A percentile compares a stretch with the other conserved stretches of the same genome.
Evolutionary conservation across 2,113 vertebrate species (phyloP).

Genomic region (Mionectes macconnelli): DNA sequence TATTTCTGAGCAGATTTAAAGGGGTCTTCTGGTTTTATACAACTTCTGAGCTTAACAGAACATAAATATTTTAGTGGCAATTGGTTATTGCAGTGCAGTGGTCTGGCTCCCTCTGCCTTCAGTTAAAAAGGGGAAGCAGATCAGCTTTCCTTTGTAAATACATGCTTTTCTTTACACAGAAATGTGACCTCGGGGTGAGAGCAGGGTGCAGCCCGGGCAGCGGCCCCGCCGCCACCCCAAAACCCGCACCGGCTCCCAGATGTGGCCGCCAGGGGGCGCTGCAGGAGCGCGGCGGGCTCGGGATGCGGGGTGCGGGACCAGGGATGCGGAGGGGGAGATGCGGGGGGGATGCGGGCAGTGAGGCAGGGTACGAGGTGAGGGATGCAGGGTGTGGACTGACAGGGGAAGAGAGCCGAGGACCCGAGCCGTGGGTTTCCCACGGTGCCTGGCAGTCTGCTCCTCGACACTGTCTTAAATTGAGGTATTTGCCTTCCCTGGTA

Average conservation of each 20-base stretch:
- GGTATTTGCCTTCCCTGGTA: neutral
- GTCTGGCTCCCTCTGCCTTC: neutral
- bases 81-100: accelerated
- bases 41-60: neutral
- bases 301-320: accelerated
- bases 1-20: neutral
- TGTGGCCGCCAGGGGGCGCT: neutral
- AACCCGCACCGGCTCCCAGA: accelerated
- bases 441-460: neutral
- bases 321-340: accelerated
- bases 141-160: neutral
- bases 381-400: accelerated
- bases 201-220: neutral
- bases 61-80: neutral
- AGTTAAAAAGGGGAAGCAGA: neutral
- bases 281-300: neutral
- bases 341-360: accelerated
- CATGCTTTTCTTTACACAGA: accelerated
- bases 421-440: neutral
- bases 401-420: neutral
- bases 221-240: accelerated
- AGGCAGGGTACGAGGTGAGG: accelerated
- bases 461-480: neutral
- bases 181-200: accelerated
- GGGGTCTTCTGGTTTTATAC: neutral